Percentiles rank a stretch among this genome's conserved stretches.
Evolutionary conservation across 2,113 vertebrate genomes (phyloP).

Genomic region (Sinocyclocheilus grahami): DNA sequence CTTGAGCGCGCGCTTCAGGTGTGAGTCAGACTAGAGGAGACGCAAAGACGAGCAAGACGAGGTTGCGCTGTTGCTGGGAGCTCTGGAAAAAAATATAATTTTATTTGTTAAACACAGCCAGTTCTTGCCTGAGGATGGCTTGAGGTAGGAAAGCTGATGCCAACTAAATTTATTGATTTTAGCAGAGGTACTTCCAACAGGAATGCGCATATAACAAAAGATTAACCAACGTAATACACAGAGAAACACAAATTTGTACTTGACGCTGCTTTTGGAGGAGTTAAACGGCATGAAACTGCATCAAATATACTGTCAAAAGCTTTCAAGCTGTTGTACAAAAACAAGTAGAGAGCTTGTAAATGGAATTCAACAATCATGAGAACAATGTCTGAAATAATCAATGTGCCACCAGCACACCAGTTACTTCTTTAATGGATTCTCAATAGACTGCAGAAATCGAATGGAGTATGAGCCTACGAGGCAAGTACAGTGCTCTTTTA

Average conservation of each 20-base stretch:
- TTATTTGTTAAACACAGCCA: constrained; percentile 24
- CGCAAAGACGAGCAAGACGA: too few species aligned
- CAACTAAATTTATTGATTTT: constrained; percentile 7
- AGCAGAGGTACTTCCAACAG: background rate
- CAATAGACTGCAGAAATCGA: constrained; percentile 23
- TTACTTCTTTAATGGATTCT: constrained; percentile 26
- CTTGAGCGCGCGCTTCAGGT: too few species aligned
- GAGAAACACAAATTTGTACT: background rate
- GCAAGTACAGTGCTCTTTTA: background rate
- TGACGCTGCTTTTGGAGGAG: background rate
- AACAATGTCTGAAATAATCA: constrained; percentile 32
- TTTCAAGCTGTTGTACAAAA: background rate
- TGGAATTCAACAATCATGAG: background rate
- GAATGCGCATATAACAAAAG: background rate
- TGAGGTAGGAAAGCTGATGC: constrained; percentile 17
- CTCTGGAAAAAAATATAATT: background rate
- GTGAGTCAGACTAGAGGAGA: too few species aligned
- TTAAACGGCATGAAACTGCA: background rate
- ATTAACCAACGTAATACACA: background rate
- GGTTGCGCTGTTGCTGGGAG: background rate
- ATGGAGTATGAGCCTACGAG: background rate
- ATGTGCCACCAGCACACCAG: constrained; percentile 8
- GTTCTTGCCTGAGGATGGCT: constrained; percentile 13
- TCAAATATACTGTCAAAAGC: background rate
- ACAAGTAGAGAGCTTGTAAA: constrained; percentile 8